Evolutionary conservation across 2,888 invertebrate species (phyloP), one percentile per base, ranked within the genome.

Genomic region (Pimpla rufipes): DNA sequence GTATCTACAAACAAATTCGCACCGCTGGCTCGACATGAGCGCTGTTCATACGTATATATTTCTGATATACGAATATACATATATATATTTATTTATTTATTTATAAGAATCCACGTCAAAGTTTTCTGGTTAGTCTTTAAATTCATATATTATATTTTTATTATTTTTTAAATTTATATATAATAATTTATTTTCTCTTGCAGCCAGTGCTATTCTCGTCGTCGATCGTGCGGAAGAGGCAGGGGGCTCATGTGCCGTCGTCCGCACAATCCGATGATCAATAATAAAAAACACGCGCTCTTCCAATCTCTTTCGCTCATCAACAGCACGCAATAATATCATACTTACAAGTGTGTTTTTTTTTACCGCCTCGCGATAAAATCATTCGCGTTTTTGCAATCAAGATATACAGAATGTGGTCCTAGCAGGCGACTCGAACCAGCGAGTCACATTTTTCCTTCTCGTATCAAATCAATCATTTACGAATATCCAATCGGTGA

Each of bases 181-280:
- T 71, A 57, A n/a, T 42, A 18, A 29, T 62, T 11, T 71, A 23
- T 47, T 71, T 42, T 37, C 37, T 59, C 35, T 37, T 42, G 52
- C 13, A 59, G n/a, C n/a, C 16, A 29, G 52, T 37, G 76, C 68
- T 66, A 79, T 81, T 81, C 35, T 71, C 42, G n/a, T 77, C 47
- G 21, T 40, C 52, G 80, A 80, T 84, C 68, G 57, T 67, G 76
- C 84, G 86, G 82, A 87, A 85, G 66, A 83, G 87, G 85, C 87
- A 85, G 86, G 88, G 75, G 89, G 88, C 90, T 89, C 87, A 79
- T 85, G 57, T 85, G 86, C 86, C 88, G 18, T 85, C 42, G 73
- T 86, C 85, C 87, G 83, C 55, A 57, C 73, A 79, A 85, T 86
- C 66, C 80, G 70, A 88, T 83, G 50, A 21, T 71, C 79, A 50